These are phyloP conservation scores for Drosophila repletoides DNA, from an alignment of 1,140 invertebrate genomes.

Conservation along the genomic window DNA sequence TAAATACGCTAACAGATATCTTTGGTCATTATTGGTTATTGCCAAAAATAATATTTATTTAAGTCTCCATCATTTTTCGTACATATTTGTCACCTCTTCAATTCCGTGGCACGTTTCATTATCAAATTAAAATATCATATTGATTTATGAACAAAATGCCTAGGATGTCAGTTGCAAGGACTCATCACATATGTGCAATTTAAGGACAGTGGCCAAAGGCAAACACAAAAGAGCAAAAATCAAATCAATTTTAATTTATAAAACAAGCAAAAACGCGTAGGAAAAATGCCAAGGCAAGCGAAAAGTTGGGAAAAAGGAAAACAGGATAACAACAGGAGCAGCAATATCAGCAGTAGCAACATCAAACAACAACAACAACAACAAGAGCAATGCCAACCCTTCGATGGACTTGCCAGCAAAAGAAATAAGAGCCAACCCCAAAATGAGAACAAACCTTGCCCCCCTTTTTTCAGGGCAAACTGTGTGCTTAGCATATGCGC, in stretches of 20 bases:
- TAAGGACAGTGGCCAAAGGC: constrained; percentile 20
- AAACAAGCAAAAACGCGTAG: constrained; percentile 55
- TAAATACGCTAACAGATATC: too few relatives aligned
- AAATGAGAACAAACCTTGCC: constrained; percentile 16
- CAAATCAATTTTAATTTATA: constrained; percentile 81
- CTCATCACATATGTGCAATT: constrained; percentile 54
- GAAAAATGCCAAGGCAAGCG: constrained; percentile 68
- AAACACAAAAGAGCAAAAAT: constrained; percentile 61
- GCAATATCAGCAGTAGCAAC: constrained; percentile 10
- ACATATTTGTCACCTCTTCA: neutral
- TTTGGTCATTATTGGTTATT: neutral
- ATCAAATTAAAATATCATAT: constrained; percentile 54
- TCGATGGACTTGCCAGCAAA: constrained; percentile 11
- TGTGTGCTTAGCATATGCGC: constrained; percentile 75
- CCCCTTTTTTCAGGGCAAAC: constrained; percentile 14
- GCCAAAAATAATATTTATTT: neutral
- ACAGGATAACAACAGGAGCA: constrained; percentile 12
- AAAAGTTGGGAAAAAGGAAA: constrained; percentile 29
- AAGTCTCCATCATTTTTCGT: neutral
- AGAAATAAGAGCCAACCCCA: constrained; percentile 46
- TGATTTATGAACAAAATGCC: constrained; percentile 62
- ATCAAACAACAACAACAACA: constrained; percentile 11
- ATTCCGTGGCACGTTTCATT: constrained; percentile 13
- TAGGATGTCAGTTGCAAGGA: constrained; percentile 36
- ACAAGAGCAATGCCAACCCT: constrained; percentile 48